Percentiles rank a stretch among this genome's conserved stretches.
Conservation (phyloP, 2,888 invertebrate genomes). For the Drosophila melanocephala region DNA sequence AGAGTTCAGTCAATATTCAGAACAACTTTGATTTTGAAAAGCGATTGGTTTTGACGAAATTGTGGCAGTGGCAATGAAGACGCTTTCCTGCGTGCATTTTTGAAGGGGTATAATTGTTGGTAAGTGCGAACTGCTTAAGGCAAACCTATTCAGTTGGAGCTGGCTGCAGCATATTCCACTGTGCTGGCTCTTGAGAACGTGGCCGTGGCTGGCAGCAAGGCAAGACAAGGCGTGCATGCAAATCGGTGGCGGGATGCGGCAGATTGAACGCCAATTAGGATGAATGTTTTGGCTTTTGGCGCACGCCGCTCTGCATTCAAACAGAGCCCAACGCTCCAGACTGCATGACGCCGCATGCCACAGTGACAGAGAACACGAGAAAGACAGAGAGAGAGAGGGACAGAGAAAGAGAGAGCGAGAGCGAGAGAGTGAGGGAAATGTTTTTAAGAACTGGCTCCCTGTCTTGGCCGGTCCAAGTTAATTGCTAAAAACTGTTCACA, state of each 20-base stretch:
- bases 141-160: not conserved
- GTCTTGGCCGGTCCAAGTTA: slow-evolving; percentile 62
- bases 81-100: not conserved
- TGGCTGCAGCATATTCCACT: slow-evolving; percentile 26
- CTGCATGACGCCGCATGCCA: slow-evolving; percentile 77
- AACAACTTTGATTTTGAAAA: not conserved
- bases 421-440: slow-evolving; percentile 6
- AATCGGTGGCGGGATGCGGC: slow-evolving; percentile 71
- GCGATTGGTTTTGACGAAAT: not conserved
- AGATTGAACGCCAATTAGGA: slow-evolving; percentile 86
- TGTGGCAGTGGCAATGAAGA: not conserved
- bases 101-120: not conserved
- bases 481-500: slow-evolving; percentile 82
- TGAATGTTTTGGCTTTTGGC: slow-evolving; percentile 84
- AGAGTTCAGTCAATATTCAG: not conserved
- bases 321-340: slow-evolving; percentile 54
- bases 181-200: slow-evolving; percentile 61
- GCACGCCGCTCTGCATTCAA: slow-evolving; percentile 62
- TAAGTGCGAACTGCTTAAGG: not conserved
- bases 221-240: slow-evolving; percentile 71
- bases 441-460: slow-evolving; percentile 38
- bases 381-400: not conserved
- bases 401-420: not conserved
- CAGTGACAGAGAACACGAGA: not conserved
- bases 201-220: slow-evolving; percentile 30